phyloP scores from a whole-genome alignment of 2,113 vertebrate species.

The Opisthocomus hoazin region DNA sequence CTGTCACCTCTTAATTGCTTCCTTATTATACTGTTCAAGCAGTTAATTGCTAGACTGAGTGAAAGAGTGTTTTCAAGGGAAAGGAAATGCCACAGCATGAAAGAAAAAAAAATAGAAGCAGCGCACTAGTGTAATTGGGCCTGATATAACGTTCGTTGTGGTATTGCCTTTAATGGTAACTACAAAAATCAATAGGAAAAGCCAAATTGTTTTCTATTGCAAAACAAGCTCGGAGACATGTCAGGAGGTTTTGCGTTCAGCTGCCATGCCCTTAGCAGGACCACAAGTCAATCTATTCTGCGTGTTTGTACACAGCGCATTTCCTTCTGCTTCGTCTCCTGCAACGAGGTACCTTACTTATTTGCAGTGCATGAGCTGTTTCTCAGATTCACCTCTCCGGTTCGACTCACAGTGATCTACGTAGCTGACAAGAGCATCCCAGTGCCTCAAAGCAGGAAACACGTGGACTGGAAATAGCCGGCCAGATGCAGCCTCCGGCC shows the following conservation, averaged over 20 bases:
- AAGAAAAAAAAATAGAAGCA: slow-evolving; percentile 70
- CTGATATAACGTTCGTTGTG: slow-evolving; percentile 68
- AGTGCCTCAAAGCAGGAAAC: background rate
- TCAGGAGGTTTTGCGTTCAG: background rate
- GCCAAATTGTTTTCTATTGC: slow-evolving; percentile 61
- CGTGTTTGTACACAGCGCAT: background rate
- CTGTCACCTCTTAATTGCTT: slow-evolving; percentile 87
- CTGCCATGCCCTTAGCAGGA: background rate
- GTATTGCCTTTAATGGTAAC: slow-evolving; percentile 70
- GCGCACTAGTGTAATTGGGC: slow-evolving; percentile 67
- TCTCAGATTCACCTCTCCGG: background rate
- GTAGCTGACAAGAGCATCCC: background rate
- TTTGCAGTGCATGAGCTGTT: background rate
- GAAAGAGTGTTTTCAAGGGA: slow-evolving; percentile 82
- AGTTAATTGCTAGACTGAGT: slow-evolving; percentile 85
- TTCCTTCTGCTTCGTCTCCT: background rate
- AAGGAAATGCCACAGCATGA: slow-evolving; percentile 84
- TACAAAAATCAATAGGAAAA: slow-evolving; percentile 71
- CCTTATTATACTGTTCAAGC: slow-evolving; percentile 86
- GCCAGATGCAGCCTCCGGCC: background rate
- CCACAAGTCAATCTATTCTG: background rate
- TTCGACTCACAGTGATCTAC: fast-evolving
- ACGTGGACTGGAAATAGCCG: background rate
- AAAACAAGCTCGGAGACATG: background rate
- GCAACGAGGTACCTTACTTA: background rate